Base-by-base conservation (phyloP, 2,888 invertebrate genomes). In the Ormyrus thymus region DNA sequence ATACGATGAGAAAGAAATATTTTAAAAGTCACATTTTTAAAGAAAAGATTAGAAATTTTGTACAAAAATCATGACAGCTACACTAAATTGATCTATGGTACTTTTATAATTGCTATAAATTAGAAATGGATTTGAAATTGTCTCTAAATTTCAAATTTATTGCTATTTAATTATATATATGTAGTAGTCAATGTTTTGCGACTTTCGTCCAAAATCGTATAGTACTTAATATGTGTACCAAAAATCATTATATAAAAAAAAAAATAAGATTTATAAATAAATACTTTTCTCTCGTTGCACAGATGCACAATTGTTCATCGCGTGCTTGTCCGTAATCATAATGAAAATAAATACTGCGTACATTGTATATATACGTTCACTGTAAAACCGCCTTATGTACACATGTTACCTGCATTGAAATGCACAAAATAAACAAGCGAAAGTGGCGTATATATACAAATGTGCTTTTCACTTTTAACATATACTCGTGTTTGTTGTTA, bases 401-500 rank as follows among this genome's bases (percentile, higher is more conserved):
- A 56, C 46, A 48, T 45, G 55, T 76, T 50, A 69, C 69, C 48
- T 11, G 53, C 51, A 66, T 61, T 50, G 15, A 50, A 29, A 50
- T 70, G 62, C 64, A 74, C 74, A 58, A 58, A 50, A 13, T 45
- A 59, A 58, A 45, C 6, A 15, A 50, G 43, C 11, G 9, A 29
- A 15, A 11, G 51, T 50, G 5, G 58, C 8, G 66, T 66, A 50
- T 53, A 51, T 58, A 66, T 59, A 59, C 13, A 64, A n/a, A 73
- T 48, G 66, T 66, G 46, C 46, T 59, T 66, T 75, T 69, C 59
- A 68, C 53, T 48, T 75, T 29, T 29, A 29, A 79, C 59, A 29
- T 70, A 73, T 71, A 61, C 29, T 29, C 62, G 61, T 71, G 70
- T 76, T 75, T 53, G 53, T 79, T 75, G 71, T 71, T 79, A 53